Base-by-base conservation (phyloP, 2,888 invertebrate species). In the Pterostichus madidus region DNA sequence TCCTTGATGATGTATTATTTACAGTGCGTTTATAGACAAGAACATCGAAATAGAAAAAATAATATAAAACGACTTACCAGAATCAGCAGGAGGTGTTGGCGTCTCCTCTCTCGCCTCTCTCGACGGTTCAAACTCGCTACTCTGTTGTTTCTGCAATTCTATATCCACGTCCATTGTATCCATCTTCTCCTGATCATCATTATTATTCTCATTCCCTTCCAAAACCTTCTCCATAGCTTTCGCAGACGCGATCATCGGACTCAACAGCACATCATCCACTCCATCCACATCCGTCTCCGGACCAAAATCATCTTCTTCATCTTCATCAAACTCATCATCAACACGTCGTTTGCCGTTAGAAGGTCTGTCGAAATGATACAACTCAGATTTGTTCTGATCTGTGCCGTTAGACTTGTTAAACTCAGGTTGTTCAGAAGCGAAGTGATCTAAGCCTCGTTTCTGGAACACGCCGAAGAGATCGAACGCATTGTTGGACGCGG, bases 201-300 rank as follows among this genome's bases (percentile, higher is more conserved):
- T 86, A 88, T 87, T 73, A 89, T 86, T n/a, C 86, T 86, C 79
- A 88, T 88, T 52, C 10, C 13, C 52, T 13, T 52, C 52, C 15
- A 88, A 24, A 24, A 24, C 24, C 24, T 24, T 24, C 24, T 24
- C 61, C 17, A 31, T 15, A 6, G 39, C 39, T 17, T 61, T 31
- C 61, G 15, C 61, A 10, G 35, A 35, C 6, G 15, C 61, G 17
- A 61, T 61, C 8, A 5, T 61, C 13, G 88, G 89, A 83, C 88
- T 86, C 8, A 39, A 39, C 39, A 39, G 8, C 2, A 90, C 90
- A 84, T 93, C 93, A 85, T 93, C 92, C 80, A 93, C 92, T 32
- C 93, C 92, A 88, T 95, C 95, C 8, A 95, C 95, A 85, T 95
- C 94, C 0, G 95, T 95, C 90, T 95, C 95, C 0, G 95, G 95